A percentile compares a stretch with the other conserved stretches of the same genome.
Evolutionary conservation across 1,140 invertebrate genomes (phyloP).

Genomic region (Drosophila obscura): DNA sequence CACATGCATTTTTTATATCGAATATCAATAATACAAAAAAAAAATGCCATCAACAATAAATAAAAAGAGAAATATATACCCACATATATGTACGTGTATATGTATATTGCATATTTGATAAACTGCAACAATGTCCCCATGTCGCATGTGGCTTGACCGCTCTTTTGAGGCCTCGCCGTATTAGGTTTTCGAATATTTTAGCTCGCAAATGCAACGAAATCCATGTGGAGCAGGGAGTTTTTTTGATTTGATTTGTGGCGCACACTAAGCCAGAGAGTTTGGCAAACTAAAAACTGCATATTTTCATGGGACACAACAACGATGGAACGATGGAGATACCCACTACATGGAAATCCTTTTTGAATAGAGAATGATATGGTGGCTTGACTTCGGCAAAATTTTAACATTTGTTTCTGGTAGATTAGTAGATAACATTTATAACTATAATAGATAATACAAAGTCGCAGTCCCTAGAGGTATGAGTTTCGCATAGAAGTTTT

Average conservation of each 20-base stretch:
- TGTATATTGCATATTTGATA: conserved; percentile 53
- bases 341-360: too few species aligned
- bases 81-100: too few species aligned
- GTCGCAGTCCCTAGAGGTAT: too few species aligned
- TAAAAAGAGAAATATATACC: conserved; percentile 23
- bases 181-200: conserved; percentile 38
- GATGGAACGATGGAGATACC: too few species aligned
- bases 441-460: too few species aligned
- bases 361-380: too few species aligned
- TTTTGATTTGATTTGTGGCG: conserved; percentile 46
- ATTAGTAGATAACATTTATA: too few species aligned
- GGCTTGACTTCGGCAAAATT: too few species aligned
- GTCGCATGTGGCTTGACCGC: conserved; percentile 27
- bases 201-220: conserved; percentile 43
- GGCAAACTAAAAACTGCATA: conserved; percentile 18
- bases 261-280: conserved; percentile 8
- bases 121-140: conserved; percentile 55
- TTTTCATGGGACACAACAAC: neutral
- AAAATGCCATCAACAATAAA: conserved; percentile 16
- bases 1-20: conserved; percentile 9
- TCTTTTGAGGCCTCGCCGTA: conserved; percentile 40
- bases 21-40: conserved; percentile 51
- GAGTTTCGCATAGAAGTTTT: too few species aligned
- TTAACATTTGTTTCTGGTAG: too few species aligned
- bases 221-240: conserved; percentile 33